Conservation (phyloP, 2,888 invertebrate genomes). For the Leistus spinibarbis region DNA sequence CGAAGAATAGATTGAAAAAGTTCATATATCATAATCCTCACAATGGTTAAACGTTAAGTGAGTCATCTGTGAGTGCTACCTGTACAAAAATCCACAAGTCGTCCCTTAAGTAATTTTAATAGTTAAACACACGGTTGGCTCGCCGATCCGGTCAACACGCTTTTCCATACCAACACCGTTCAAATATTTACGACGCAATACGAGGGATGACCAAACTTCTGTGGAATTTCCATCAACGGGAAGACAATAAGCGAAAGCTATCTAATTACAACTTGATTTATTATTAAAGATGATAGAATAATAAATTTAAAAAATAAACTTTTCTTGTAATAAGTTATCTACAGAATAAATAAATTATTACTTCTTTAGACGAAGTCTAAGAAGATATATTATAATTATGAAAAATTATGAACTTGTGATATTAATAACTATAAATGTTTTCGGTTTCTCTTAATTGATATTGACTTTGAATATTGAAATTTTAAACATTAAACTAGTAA, state of each 20-base stretch:
- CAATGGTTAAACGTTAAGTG: constrained; percentile 14
- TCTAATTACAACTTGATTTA: background rate
- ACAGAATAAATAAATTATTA: no score
- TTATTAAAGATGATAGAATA: background rate
- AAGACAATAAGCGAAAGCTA: background rate
- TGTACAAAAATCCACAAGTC: background rate
- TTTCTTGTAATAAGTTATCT: constrained; percentile 17
- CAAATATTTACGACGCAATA: background rate
- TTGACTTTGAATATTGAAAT: no score
- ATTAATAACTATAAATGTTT: no score
- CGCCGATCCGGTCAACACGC: background rate
- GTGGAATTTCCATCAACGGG: background rate
- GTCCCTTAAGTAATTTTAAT: constrained; percentile 7
- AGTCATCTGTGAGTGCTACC: background rate
- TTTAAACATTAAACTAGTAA: no score
- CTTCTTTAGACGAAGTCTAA: no score
- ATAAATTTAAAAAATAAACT: background rate
- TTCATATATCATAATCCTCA: constrained; percentile 39
- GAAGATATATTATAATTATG: no score
- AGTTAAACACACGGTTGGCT: background rate
- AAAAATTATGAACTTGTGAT: no score
- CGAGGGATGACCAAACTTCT: background rate
- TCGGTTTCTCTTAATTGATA: no score
- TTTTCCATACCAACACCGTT: background rate
- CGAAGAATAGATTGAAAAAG: constrained; percentile 39